Evolutionary conservation across 2,888 invertebrate species (phyloP), one percentile per base, ranked within the genome.

Genomic region (Tricholauxania praeusta): DNA sequence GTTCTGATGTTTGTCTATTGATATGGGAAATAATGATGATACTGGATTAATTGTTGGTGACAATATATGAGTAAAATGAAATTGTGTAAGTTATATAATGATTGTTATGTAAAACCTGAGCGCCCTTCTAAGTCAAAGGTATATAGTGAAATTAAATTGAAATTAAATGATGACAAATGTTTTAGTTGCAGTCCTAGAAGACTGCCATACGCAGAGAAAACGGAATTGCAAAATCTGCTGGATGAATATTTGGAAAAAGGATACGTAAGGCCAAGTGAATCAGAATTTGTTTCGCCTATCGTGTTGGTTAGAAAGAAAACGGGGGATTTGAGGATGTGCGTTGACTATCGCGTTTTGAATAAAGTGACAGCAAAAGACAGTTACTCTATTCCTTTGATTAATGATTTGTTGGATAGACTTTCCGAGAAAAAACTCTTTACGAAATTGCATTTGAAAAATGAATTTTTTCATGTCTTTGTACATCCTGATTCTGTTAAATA

Each of bases 361-460:
- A 76, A 74, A 15, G 60, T 68, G 4, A 76, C 76, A 1, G 51
- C 59, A 10, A 76, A 72, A 17, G 19, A 73, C 28, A 73, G 66
- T 32, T 72, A 72, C 17, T 71, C 75, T 10, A 71, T 76, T 7
- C 75, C 74, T 12, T 53, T 75, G n/a, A 72, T 74, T 55, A 68
- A 74, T 22, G 75, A 74, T 60, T 53, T 74, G n/a, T 57, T 72
- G 17, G 68, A 71, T 12, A 69, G 68, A 12, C 48, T 72, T 12
- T 63, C 47, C 1, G 70, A 70, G 15, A 69, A 72, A 57, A 60
- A 5, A 10, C 12, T 65, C 49, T 76, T 73, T 68, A 65, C 71
- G 6, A 72, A 71, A 51, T 53, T 72, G 15, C 70, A 75, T 65
- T 67, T 74, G 5, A 75, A 67, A 39, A 75, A 74, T 12, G 76